Conservation (phyloP, 2,888 invertebrate species). For the Eupithecia inturbata region DNA sequence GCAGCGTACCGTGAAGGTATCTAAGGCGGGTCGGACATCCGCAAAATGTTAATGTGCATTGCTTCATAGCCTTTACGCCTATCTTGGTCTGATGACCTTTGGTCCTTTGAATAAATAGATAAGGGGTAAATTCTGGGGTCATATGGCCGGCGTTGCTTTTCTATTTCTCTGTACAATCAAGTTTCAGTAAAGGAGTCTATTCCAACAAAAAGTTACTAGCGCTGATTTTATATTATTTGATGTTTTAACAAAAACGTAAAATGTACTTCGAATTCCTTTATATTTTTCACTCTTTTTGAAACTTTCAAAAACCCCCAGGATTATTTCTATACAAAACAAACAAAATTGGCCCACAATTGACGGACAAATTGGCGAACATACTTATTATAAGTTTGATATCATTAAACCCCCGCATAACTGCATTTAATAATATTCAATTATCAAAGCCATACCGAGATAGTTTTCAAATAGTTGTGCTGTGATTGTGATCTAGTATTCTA, state of each 20-base stretch:
- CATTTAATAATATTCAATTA: neutral
- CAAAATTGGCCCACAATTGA: too few species aligned
- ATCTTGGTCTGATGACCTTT: constrained; percentile 9
- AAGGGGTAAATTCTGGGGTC: neutral
- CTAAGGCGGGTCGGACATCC: constrained; percentile 53
- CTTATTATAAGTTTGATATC: too few species aligned
- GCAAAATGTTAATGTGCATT: constrained; percentile 38
- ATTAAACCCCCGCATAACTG: neutral
- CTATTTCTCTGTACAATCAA: neutral
- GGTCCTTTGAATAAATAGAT: constrained; percentile 4
- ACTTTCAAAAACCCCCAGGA: too few species aligned
- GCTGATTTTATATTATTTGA: neutral
- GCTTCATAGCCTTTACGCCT: constrained; percentile 23
- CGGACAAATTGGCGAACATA: too few species aligned
- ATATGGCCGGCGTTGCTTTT: neutral
- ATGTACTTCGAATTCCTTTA: too few species aligned
- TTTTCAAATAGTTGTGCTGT: neutral
- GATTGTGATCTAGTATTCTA: neutral
- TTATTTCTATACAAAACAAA: too few species aligned
- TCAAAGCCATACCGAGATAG: neutral
- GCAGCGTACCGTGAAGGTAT: constrained; percentile 68
- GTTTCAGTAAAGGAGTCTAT: neutral
- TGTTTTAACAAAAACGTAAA: too few species aligned
- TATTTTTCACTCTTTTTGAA: too few species aligned
- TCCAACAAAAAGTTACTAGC: neutral